Conservation (phyloP, 2,797 vertebrate species). For the Chelidonichthys spinosus region DNA sequence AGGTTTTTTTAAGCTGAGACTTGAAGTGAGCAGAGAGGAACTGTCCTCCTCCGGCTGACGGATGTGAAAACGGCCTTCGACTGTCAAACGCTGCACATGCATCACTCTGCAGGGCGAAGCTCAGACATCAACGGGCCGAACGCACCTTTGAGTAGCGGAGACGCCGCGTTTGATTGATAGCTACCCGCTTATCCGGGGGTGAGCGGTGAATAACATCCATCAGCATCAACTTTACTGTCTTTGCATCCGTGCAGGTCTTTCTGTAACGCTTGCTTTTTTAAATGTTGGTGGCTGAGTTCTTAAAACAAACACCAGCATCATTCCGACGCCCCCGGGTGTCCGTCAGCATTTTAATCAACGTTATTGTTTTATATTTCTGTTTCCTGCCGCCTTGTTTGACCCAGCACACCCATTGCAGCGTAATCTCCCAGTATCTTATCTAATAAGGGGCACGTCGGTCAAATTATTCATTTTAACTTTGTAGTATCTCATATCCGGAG, state of each 20-base stretch:
- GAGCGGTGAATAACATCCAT: background rate
- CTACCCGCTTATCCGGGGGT: background rate
- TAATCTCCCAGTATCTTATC: constrained; percentile 27
- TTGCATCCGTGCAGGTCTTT: background rate
- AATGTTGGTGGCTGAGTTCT: background rate
- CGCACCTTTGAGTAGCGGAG: background rate
- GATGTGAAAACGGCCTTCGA: too few relatives aligned
- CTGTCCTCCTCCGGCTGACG: background rate
- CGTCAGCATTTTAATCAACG: too few relatives aligned
- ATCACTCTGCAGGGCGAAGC: background rate
- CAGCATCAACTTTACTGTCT: background rate
- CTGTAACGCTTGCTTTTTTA: background rate
- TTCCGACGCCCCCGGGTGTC: too few relatives aligned
- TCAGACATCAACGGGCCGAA: background rate
- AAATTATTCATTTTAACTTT: background rate
- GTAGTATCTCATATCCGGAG: background rate
- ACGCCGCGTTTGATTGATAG: background rate
- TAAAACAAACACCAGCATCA: too few relatives aligned
- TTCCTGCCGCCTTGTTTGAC: constrained; percentile 21
- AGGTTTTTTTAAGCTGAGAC: too few relatives aligned
- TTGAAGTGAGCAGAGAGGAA: background rate
- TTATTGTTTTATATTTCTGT: background rate
- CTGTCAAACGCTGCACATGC: background rate
- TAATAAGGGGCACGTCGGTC: background rate
- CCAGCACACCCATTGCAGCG: constrained; percentile 31